Percentiles rank a stretch among this genome's conserved stretches.
These are phyloP conservation scores for Micronisus gabar DNA, from an alignment of 2,113 vertebrate species.

Conservation along the genomic window DNA sequence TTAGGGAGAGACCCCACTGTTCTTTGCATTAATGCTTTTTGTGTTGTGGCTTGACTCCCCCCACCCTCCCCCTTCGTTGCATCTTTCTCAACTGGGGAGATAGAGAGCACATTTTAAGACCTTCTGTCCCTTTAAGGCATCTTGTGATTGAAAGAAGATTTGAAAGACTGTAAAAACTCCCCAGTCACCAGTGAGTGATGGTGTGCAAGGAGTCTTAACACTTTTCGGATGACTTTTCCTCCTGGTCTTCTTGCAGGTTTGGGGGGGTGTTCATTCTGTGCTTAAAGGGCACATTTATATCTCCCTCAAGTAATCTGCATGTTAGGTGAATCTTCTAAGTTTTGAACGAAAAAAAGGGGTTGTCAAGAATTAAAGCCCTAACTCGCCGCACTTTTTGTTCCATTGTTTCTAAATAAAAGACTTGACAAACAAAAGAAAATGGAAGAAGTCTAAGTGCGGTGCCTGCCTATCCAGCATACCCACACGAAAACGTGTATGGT, in stretches of 20 bases:
- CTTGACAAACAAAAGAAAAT: conserved; percentile 19
- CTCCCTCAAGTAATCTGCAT: conserved; percentile 1
- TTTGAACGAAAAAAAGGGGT: not conserved
- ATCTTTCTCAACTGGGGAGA: conserved; percentile 73
- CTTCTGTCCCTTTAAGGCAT: conserved; percentile 80
- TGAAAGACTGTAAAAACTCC: conserved; percentile 74
- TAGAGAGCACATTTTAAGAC: conserved; percentile 72
- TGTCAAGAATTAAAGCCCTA: conserved; percentile 15
- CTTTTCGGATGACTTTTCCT: conserved; percentile 55
- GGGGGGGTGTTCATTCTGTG: not conserved
- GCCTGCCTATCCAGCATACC: not conserved
- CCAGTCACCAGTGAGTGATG: conserved; percentile 57
- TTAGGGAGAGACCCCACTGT: conserved; percentile 90
- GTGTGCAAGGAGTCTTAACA: conserved; percentile 40
- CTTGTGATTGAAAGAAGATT: conserved; percentile 73
- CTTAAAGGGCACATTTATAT: conserved; percentile 26
- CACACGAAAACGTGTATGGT: not conserved
- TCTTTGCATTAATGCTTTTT: conserved; percentile 86
- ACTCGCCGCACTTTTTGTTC: conserved; percentile 16
- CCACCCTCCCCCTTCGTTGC: conserved; percentile 69
- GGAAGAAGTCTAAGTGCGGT: conserved; percentile 16
- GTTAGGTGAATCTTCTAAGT: not conserved
- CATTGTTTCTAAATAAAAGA: conserved; percentile 36
- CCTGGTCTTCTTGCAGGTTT: conserved; percentile 56
- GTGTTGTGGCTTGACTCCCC: conserved; percentile 79